Evolutionary conservation across 2,113 vertebrate species (phyloP), one percentile per base, ranked within the genome.

Genomic region (Potamarius usumacintae): DNA sequence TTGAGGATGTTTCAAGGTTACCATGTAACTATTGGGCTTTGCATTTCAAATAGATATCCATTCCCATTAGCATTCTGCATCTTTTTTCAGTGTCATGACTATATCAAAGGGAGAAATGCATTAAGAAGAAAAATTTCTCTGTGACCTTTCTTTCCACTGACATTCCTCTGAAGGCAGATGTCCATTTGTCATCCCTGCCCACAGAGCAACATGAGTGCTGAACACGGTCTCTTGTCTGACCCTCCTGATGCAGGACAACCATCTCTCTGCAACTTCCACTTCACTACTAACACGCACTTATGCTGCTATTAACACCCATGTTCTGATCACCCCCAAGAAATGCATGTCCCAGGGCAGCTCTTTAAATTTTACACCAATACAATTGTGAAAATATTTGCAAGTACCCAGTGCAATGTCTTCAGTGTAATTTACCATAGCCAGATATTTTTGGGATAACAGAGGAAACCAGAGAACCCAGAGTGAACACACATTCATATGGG

Each of bases 121-220:
- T 77, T 87, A 83, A 42, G 71, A 57, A 83, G 82, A 42, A 65
- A 79, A n/a, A 60, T 25, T 77, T 84, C 67, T 42, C 62, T 60
- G 34, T 84, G 72, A 80, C 81, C 85, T 85, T 86, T 85, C 62
- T 63, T 53, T 27, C 50, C 71, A 83, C 42, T 84, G 63, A 81
- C 84, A 86, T 82, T 86, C 83, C 53, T 69, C 74, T 67, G 48
- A 79, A 67, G 74, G 82, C 89, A 50, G 42, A 67, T 63, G 82
- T 86, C 84, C 86, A 88, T 88, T 88, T 86, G 65, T 90, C 74
- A 88, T 88, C 74, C 2, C 84, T 71, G 53, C 80, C 87, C 65
- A 48, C 85, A 84, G 72, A 86, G 84, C 87, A 57, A 84, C 65
- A 71, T 85, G 81, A 90, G 76, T 86, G 87, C 85, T 86, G 65